These are phyloP conservation scores for Hirundo rustica DNA, from an alignment of 2,797 vertebrate genomes.

Conservation along the genomic window DNA sequence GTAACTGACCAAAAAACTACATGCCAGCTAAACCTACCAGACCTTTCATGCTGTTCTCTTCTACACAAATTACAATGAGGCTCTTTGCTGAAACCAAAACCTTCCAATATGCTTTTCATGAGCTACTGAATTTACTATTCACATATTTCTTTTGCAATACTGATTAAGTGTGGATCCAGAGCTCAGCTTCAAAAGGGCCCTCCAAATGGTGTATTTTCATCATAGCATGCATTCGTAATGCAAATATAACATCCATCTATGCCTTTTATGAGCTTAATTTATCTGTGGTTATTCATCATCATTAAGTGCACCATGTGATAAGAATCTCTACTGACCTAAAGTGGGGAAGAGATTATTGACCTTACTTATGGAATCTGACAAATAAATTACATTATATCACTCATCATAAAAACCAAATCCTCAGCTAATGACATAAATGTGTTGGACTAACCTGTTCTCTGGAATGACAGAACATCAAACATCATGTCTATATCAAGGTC, in stretches of 20 bases:
- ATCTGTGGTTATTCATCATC: slow-evolving; percentile 51
- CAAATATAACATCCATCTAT: slow-evolving; percentile 49
- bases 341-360: slow-evolving; percentile 57
- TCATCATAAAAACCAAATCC: slow-evolving; percentile 1
- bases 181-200: slow-evolving; percentile 38
- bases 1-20: background rate
- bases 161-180: slow-evolving; percentile 40
- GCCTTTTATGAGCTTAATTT: slow-evolving; percentile 42
- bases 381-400: slow-evolving; percentile 54
- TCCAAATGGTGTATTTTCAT: slow-evolving; percentile 35
- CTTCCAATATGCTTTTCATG: slow-evolving; percentile 14
- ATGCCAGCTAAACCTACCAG: background rate
- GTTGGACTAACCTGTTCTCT: slow-evolving; percentile 39
- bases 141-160: slow-evolving; percentile 31
- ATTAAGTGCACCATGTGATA: slow-evolving; percentile 42
- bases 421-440: slow-evolving; percentile 43
- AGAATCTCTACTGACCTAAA: slow-evolving; percentile 56
- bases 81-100: background rate
- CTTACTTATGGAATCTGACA: slow-evolving; percentile 60
- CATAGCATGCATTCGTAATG: slow-evolving; percentile 29
- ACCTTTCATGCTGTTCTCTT: background rate
- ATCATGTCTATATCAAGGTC: background rate
- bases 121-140: slow-evolving; percentile 53
- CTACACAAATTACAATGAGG: background rate
- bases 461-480: background rate